These are phyloP conservation scores for Drosophila phalerata DNA, from an alignment of 2,888 invertebrate species.

Conservation along the genomic window DNA sequence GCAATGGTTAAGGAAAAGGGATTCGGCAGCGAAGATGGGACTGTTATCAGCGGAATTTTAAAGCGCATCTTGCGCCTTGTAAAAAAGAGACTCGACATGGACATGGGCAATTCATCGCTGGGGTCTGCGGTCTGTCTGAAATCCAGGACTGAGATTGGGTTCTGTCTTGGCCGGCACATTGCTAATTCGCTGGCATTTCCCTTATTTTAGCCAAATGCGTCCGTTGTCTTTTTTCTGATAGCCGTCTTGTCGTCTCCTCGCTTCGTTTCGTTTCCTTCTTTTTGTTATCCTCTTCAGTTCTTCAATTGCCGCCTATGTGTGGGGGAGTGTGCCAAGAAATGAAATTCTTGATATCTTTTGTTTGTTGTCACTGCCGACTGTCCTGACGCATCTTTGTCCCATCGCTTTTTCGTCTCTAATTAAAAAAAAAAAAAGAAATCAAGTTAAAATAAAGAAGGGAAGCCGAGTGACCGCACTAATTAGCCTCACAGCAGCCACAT, in stretches of 20 bases:
- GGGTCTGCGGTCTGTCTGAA: conserved; percentile 25
- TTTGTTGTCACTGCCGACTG: conserved; percentile 76
- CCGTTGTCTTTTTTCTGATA: conserved; percentile 59
- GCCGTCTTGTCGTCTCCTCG: conserved; percentile 48
- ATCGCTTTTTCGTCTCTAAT: conserved; percentile 78
- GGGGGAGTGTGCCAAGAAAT: conserved; percentile 67
- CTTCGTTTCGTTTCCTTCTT: conserved; percentile 27
- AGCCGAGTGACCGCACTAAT: conserved; percentile 84
- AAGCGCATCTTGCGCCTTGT: conserved; percentile 67
- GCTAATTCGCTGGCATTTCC: conserved; percentile 81
- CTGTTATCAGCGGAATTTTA: conserved; percentile 77
- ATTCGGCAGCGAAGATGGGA: background rate
- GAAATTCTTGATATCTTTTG: conserved; percentile 82
- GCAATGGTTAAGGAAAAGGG: conserved; percentile 1
- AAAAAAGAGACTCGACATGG: conserved; percentile 33
- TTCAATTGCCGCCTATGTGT: conserved; percentile 57
- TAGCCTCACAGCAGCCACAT: conserved; percentile 84
- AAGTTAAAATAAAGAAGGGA: conserved; percentile 17
- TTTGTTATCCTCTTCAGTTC: conserved; percentile 38
- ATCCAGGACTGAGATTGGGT: conserved; percentile 7
- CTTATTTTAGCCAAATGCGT: conserved; percentile 79
- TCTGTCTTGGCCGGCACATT: conserved; percentile 49
- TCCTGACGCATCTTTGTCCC: conserved; percentile 81
- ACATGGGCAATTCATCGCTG: conserved; percentile 66
- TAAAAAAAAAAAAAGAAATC: conserved; percentile 74